Evolutionary conservation across 2,888 invertebrate species (phyloP), one percentile per base, ranked within the genome.

Genomic region (Callosobruchus maculatus): DNA sequence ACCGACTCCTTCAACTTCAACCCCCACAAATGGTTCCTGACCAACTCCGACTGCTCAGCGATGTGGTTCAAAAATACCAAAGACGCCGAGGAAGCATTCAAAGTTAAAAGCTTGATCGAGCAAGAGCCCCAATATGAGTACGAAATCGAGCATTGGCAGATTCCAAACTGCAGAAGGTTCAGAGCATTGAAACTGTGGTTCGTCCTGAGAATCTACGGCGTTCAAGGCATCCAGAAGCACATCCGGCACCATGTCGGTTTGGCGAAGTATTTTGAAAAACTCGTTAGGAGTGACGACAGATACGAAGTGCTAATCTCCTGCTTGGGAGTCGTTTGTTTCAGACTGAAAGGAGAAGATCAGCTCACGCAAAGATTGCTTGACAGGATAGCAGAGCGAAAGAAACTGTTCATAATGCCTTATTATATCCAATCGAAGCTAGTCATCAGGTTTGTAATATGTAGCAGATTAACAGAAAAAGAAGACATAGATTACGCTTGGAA

Each of bases 121-220:
- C 68, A 74, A 20, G 71, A 75, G 0, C 74, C 77, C 0, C 20
- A 68, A 20, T 80, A 78, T 68, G 96, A 97, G 67, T 83, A 93
- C 96, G 78, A 92, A 96, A 74, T 98, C 97, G 84, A 88, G 97
- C 93, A 96, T 83, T 95, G 95, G 95, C 95, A 96, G 86, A 94
- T 96, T 84, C 92, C 95, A 3, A 88, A 97, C 22, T 96, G 97
- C 0, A 90, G 97, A 69, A 89, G 97, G 79, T 97, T 98, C 85
- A 91, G 97, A 70, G 92, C 98, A 0, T 87, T 98, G 21, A 98
- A 98, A 86, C 87, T 98, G n/a, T 98, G 98, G 98, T 95, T 97
- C 77, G 96, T 96, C 0, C 88, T 98, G 80, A 90, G 97, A 78
- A 88, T 93, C 74, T 93, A 94, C 80, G 98, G 98, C 0, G 91